Conservation (phyloP, 2,797 vertebrate species). For the Ciconia nigra region DNA sequence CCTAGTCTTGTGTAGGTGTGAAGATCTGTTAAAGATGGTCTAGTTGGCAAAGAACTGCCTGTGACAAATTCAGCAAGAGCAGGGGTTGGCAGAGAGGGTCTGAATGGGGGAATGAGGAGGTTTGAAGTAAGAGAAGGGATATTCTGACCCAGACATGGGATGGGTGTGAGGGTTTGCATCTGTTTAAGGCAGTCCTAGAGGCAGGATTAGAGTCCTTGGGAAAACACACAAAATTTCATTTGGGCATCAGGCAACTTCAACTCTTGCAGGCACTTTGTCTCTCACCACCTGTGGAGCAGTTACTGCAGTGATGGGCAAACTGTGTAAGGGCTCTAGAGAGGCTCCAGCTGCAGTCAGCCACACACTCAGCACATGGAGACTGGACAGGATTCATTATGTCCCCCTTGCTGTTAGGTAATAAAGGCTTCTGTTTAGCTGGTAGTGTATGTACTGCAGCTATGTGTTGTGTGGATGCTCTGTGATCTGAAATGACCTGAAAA, state of each 20-base stretch:
- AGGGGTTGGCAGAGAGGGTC: background rate
- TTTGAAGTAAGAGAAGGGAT: background rate
- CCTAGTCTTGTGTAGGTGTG: background rate
- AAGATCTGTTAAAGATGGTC: background rate
- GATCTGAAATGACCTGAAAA: conserved; percentile 30
- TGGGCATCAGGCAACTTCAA: background rate
- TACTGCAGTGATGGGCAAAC: background rate
- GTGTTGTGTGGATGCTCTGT: background rate
- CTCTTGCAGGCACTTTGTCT: background rate
- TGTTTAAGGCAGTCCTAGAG: background rate
- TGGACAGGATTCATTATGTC: background rate
- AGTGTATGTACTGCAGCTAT: background rate
- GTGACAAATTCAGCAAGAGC: background rate
- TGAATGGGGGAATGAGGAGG: background rate
- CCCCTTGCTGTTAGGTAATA: background rate
- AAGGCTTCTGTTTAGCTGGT: background rate
- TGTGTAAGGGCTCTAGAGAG: background rate
- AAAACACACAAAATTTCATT: background rate
- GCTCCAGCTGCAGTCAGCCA: background rate
- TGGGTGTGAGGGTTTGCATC: background rate
- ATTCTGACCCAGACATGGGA: background rate
- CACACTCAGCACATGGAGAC: background rate
- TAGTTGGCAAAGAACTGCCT: background rate
- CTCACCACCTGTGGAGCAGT: background rate
- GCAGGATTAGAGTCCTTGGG: background rate